phyloP scores from a whole-genome alignment of 2,888 invertebrate genomes.

The Athrips mouffetella region DNA sequence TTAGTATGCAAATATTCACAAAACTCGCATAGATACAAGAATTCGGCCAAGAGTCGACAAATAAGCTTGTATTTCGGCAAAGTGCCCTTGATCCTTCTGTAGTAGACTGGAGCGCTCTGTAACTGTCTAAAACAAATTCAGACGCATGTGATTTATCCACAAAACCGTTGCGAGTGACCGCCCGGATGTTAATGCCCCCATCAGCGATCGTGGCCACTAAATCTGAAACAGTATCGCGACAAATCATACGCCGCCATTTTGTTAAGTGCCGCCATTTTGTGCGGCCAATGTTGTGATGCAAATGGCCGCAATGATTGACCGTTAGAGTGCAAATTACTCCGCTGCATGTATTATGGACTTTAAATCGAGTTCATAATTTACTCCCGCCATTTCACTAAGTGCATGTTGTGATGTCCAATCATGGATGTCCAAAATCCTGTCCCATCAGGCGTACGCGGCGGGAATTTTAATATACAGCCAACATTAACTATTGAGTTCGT shows the following conservation, averaged over 20 bases:
- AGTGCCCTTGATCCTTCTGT: background rate
- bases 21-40: too few relatives aligned
- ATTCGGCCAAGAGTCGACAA: too few relatives aligned
- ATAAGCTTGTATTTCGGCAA: too few relatives aligned
- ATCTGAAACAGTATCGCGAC: slow-evolving; percentile 37
- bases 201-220: slow-evolving; percentile 33
- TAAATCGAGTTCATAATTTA: too few relatives aligned
- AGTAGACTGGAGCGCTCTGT: background rate
- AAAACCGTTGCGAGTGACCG: slow-evolving; percentile 27
- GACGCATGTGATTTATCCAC: slow-evolving; percentile 21
- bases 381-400: too few relatives aligned
- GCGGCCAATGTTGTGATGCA: slow-evolving; percentile 6
- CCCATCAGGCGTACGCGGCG: too few relatives aligned
- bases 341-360: background rate
- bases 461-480: too few relatives aligned
- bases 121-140: slow-evolving; percentile 2
- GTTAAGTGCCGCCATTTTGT: slow-evolving; percentile 37
- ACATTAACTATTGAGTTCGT: too few relatives aligned
- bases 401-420: too few relatives aligned
- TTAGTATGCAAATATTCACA: too few relatives aligned
- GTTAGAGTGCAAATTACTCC: background rate
- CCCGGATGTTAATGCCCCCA: slow-evolving; percentile 34
- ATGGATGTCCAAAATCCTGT: too few relatives aligned
- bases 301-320: slow-evolving; percentile 8
- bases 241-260: slow-evolving; percentile 37